Conservation (phyloP, 2,888 invertebrate species). For the Latheticus oryzae region DNA sequence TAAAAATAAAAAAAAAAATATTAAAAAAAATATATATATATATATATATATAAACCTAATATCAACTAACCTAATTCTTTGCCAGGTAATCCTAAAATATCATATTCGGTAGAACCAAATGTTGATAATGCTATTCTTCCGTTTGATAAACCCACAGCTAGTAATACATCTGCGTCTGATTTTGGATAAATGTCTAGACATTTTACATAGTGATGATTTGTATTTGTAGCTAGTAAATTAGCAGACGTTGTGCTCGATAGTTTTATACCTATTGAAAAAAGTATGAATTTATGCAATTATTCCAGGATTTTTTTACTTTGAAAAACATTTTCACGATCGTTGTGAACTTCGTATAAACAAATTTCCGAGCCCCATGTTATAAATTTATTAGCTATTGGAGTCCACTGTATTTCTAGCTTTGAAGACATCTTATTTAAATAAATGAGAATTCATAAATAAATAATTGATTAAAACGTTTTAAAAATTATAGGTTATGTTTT, state of each 20-base stretch:
- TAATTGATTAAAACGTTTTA: too few species aligned
- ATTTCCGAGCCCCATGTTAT: constrained; percentile 93
- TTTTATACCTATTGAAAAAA: constrained; percentile 71
- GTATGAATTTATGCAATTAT: constrained; percentile 13
- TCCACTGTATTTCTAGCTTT: constrained; percentile 88
- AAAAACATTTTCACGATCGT: constrained; percentile 70
- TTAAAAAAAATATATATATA: constrained; percentile 1
- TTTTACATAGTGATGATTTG: constrained; percentile 82
- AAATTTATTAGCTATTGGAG: constrained; percentile 85
- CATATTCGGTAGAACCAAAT: constrained; percentile 76
- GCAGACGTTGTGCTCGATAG: constrained; percentile 78
- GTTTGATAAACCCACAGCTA: constrained; percentile 90
- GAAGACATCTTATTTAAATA: constrained; percentile 67
- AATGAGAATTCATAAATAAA: too few species aligned
- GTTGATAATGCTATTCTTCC: constrained; percentile 88
- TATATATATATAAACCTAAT: too few species aligned
- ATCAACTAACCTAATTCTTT: constrained; percentile 79
- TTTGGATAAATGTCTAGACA: constrained; percentile 89
- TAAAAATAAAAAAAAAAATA: too few species aligned
- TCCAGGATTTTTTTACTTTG: constrained; percentile 55
- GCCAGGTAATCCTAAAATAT: constrained; percentile 76
- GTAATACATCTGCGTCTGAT: constrained; percentile 79
- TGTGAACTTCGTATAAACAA: constrained; percentile 83
- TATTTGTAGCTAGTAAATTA: constrained; percentile 78
- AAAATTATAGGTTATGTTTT: too few species aligned